phyloP scores from a whole-genome alignment of 2,113 vertebrate genomes.

The Cololabis saira region DNA sequence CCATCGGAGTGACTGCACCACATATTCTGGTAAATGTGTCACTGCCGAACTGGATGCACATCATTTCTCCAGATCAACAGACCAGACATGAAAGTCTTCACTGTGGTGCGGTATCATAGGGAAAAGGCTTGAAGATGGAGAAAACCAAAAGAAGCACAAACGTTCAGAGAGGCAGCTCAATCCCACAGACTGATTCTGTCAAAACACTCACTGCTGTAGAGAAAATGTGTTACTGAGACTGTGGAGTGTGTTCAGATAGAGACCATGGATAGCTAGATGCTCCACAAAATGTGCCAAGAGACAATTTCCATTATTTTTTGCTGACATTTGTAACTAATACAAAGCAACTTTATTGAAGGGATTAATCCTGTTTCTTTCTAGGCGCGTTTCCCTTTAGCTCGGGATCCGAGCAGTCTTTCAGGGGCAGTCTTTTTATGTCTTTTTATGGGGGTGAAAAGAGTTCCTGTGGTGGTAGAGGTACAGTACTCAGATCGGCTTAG shows the following conservation, averaged over 20 bases:
- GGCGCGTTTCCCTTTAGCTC: too few relatives aligned
- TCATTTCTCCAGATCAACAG: constrained; percentile 9
- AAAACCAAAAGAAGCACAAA: background rate
- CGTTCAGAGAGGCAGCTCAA: background rate
- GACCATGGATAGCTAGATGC: too few relatives aligned
- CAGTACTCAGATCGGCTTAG: too few relatives aligned
- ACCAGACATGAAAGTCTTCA: constrained; percentile 3
- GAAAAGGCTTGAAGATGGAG: background rate
- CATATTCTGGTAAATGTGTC: constrained; percentile 3
- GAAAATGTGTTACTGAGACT: background rate
- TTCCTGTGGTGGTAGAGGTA: too few relatives aligned
- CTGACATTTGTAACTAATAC: background rate
- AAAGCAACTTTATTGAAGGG: background rate
- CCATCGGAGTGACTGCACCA: background rate
- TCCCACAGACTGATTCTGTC: background rate
- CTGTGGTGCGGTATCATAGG: background rate
- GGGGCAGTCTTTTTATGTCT: too few relatives aligned
- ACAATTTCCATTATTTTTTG: background rate
- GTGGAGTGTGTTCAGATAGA: background rate
- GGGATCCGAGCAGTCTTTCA: too few relatives aligned
- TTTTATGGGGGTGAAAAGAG: too few relatives aligned
- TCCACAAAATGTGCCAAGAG: too few relatives aligned
- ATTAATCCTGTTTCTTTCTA: background rate
- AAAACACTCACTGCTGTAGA: background rate
- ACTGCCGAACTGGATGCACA: background rate